Evolutionary conservation across 2,113 vertebrate species (phyloP).

Genomic region (Rhinolophus sinicus): DNA sequence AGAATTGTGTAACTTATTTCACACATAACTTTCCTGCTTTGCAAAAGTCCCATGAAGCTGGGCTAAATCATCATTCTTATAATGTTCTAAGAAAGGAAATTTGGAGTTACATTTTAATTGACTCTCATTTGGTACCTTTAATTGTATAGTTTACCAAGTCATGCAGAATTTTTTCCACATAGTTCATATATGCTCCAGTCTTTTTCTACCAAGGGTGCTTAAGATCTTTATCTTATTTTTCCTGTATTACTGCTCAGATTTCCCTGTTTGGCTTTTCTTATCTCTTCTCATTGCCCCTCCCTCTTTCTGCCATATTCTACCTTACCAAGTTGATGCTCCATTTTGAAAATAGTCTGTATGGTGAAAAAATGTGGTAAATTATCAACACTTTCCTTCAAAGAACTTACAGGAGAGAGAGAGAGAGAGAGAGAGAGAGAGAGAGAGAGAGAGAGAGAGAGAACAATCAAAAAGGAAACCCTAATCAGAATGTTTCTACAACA

Average conservation of each 20-base stretch:
- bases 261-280: neutral
- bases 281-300: neutral
- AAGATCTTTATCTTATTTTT: neutral
- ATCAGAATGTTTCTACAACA: neutral
- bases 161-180: neutral
- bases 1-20: neutral
- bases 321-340: neutral
- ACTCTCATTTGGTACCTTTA: neutral
- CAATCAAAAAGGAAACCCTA: too few relatives aligned
- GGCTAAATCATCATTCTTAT: neutral
- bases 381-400: neutral
- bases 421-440: too few relatives aligned
- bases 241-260: rapidly evolving
- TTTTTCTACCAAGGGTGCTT: neutral
- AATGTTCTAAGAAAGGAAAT: neutral
- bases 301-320: neutral
- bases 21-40: neutral
- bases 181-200: neutral
- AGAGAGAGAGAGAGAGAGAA: neutral
- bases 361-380: neutral
- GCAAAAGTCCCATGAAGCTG: neutral
- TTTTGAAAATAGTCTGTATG: neutral
- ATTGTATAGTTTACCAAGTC: neutral
- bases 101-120: neutral
- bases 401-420: rapidly evolving